A percentile compares a stretch with the other conserved stretches of the same genome.
phyloP scores from a whole-genome alignment of 2,797 vertebrate species.

The Macropus fuliginosus region DNA sequence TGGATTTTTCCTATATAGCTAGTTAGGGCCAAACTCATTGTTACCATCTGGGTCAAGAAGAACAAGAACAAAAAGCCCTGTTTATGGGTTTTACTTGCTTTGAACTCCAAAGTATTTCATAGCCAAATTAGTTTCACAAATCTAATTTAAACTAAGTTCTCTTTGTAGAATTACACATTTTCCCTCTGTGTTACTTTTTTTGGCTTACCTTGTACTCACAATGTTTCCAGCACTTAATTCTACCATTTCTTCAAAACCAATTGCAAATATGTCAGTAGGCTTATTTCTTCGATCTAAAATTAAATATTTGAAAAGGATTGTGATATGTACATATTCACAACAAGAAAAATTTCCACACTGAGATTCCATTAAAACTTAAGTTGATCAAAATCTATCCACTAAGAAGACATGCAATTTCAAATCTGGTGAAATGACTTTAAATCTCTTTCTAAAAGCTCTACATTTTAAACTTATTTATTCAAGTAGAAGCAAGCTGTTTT shows the following conservation, averaged over 20 bases:
- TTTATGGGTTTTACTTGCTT: not conserved
- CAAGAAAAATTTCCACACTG: not conserved
- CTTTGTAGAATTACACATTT: not conserved
- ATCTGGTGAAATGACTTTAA: not conserved
- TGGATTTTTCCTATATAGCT: not conserved
- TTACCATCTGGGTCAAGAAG: not conserved
- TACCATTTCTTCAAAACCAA: conserved; percentile 99
- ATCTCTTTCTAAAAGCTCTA: not conserved
- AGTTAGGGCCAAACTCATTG: not conserved
- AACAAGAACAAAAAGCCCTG: not conserved
- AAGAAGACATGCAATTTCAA: not conserved
- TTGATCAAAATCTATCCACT: not conserved
- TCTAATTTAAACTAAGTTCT: not conserved
- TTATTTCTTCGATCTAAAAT: conserved; percentile 91
- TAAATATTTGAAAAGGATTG: conserved; percentile 55
- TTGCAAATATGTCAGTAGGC: conserved; percentile 97
- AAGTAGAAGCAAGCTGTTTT: not conserved
- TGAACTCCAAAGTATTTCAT: not conserved
- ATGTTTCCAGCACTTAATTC: conserved; percentile 99
- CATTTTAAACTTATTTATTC: not conserved
- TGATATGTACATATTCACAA: not conserved
- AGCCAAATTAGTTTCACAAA: not conserved
- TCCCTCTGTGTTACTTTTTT: not conserved
- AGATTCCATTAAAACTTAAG: not conserved
- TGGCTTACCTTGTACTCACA: conserved; percentile 95